Evolutionary conservation across 2,888 invertebrate genomes (phyloP), one percentile per base, ranked within the genome.

Genomic region (Limnephilus lunatus): DNA sequence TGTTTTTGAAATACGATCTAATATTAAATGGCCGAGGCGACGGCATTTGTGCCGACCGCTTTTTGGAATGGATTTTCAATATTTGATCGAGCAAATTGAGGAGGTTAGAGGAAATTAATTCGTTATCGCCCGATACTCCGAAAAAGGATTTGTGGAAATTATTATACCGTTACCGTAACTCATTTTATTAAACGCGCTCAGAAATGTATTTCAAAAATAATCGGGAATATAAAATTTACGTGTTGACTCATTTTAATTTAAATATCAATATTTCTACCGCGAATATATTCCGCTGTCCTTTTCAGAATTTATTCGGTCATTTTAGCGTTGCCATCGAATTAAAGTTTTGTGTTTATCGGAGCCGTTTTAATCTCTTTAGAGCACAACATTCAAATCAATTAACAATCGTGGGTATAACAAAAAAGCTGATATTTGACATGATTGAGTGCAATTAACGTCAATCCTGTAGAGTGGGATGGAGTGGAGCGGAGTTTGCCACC

Each of bases 11-110:
- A 68, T 90, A 90, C 32, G 85, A 12, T 53, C 80, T 25, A 39
- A 68, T 85, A 85, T 85, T 85, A 90, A 44, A 89, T 81, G 44
- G n/a, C 30, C 44, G n/a, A 68, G 68, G 44, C 30, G 44, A 44
- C 11, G 39, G 11, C 30, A n/a, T 86, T 86, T 86, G 86, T n/a
- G 30, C 39, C 19, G 44, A 48, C 48, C 2, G 44, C 44, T 44
- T 86, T 48, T 39, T 48, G 35, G 5, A 44, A 86, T 86, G 44
- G 86, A 86, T 86, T 86, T 86, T 86, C 39, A 44, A 86, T 86
- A 86, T 86, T 86, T 39, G 86, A 86, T 86, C 39, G 86, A 48
- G 44, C 86, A 86, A 86, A 86, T 86, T 86, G 68, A 68, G 68
- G 68, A 68, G 68, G 68, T 68, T 39, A 86, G 86, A 86, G 86